Evolutionary conservation across 2,797 vertebrate genomes (phyloP).

Genomic region (Darevskia nairensis): DNA sequence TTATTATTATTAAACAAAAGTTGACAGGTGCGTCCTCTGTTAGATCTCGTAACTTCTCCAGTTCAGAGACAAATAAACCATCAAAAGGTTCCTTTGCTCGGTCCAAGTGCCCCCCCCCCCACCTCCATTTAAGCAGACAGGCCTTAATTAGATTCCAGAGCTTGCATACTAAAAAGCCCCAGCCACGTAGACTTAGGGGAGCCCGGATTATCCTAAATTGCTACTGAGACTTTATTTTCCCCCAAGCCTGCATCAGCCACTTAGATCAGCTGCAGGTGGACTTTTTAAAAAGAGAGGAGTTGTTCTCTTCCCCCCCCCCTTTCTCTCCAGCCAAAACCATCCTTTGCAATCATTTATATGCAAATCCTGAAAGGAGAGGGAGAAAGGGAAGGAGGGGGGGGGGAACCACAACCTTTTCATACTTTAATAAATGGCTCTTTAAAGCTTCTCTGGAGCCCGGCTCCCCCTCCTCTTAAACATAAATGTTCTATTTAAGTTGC

Average conservation of each 20-base stretch:
- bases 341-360: background rate
- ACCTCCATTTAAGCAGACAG: background rate
- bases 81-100: background rate
- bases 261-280: background rate
- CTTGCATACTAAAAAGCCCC: background rate
- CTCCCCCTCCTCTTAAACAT: background rate
- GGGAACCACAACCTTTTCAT: background rate
- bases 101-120: background rate
- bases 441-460: background rate
- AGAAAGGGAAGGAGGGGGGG: too few species aligned
- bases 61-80: background rate
- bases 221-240: background rate
- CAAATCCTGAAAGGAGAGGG: background rate
- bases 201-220: background rate
- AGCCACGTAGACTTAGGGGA: background rate
- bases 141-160: background rate
- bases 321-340: background rate
- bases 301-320: too few species aligned
- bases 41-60: background rate
- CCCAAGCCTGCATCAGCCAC: background rate
- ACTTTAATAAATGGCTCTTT: fast-evolving
- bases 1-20: too few species aligned
- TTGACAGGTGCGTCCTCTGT: too few species aligned
- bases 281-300: background rate
- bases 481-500: background rate